These are phyloP conservation scores for Novumbra hubbsi DNA, from an alignment of 2,797 vertebrate genomes.

Conservation along the genomic window DNA sequence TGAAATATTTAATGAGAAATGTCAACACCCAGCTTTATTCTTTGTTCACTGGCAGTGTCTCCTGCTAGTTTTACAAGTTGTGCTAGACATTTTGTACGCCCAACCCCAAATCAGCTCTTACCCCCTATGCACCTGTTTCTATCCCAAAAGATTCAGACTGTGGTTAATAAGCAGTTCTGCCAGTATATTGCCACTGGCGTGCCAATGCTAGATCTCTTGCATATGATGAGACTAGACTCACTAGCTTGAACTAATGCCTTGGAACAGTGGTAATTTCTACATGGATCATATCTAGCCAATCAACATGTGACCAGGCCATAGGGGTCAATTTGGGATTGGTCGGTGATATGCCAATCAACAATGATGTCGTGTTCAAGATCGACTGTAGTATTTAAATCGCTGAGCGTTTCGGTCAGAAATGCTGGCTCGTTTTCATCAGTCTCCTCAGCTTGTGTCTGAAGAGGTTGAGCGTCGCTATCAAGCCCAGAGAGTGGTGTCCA, in stretches of 20 bases:
- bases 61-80: constrained; percentile 21
- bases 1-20: constrained; percentile 7
- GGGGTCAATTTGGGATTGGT: neutral
- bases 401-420: constrained; percentile 22
- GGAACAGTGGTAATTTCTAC: neutral
- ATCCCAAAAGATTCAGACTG: neutral
- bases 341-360: neutral
- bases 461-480: constrained; percentile 43
- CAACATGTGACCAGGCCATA: neutral
- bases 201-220: neutral
- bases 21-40: constrained; percentile 45
- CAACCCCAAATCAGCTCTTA: neutral
- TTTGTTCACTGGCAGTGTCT: constrained; percentile 37
- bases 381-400: constrained; percentile 8
- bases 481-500: constrained; percentile 44
- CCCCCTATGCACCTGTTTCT: neutral
- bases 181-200: neutral
- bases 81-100: neutral
- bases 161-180: neutral
- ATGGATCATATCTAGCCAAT: too few relatives aligned
- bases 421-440: constrained; percentile 44
- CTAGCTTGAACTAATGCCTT: neutral
- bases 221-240: neutral
- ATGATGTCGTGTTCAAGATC: neutral
- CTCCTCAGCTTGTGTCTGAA: constrained; percentile 39